These are phyloP conservation scores for Sclerodermus sp. DNA, from an alignment of 2,888 invertebrate genomes.

Conservation along the genomic window DNA sequence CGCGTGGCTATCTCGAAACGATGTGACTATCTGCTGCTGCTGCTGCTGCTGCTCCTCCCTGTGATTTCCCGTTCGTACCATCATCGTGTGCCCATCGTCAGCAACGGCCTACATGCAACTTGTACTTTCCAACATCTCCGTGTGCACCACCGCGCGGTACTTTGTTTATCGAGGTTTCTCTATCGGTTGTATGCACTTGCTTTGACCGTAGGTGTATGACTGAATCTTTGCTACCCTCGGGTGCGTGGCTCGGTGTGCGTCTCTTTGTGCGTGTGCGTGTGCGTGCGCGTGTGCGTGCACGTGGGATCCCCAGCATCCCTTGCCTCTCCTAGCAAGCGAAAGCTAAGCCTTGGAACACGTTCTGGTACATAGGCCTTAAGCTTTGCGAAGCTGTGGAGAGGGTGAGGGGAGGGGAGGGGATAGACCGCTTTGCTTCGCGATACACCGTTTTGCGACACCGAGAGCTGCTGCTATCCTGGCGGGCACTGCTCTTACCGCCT, in stretches of 20 bases:
- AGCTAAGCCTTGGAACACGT: constrained; percentile 43
- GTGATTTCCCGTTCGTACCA: no score
- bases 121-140: constrained; percentile 1
- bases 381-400: constrained; percentile 8
- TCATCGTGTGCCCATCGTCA: constrained; percentile 13
- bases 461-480: no score
- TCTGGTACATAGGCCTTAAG: constrained; percentile 49
- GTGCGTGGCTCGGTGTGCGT: constrained; percentile 3
- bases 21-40: no score
- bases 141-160: neutral
- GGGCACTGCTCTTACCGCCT: constrained; percentile 34
- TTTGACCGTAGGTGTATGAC: neutral
- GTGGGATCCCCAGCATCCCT: constrained; percentile 22
- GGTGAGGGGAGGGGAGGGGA: no score
- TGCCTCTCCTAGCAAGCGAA: constrained; percentile 24
- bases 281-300: constrained; percentile 8
- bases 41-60: no score
- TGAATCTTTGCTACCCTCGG: neutral
- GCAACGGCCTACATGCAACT: constrained; percentile 9
- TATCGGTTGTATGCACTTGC: constrained; percentile 6
- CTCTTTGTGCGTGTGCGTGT: constrained; percentile 1
- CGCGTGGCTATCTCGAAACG: constrained; percentile 13
- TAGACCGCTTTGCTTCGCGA: no score
- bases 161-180: constrained; percentile 1
- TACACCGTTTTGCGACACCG: no score